phyloP scores from a whole-genome alignment of 2,113 vertebrate genomes.

The Apodemus speciosus region DNA sequence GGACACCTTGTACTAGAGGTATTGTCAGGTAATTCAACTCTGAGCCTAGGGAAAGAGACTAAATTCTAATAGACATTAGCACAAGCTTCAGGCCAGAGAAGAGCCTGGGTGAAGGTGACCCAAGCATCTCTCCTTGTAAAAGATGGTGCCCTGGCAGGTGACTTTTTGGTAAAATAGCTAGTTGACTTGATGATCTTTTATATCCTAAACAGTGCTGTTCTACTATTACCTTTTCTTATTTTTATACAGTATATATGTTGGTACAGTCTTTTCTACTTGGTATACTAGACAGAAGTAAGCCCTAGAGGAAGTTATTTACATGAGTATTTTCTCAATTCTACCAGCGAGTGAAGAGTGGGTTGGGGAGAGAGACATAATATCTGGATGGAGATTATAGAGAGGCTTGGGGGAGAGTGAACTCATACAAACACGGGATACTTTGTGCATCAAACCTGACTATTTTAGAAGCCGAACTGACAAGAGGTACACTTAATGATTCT shows the following conservation, averaged over 20 bases:
- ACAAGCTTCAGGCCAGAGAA: neutral
- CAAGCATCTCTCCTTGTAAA: neutral
- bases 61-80: neutral
- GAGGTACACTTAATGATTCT: neutral
- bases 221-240: neutral
- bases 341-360: neutral
- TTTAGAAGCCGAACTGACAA: conserved; percentile 25
- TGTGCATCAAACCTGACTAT: neutral
- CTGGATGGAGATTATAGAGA: neutral
- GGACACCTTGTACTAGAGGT: neutral
- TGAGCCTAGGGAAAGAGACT: neutral
- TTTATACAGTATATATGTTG: neutral
- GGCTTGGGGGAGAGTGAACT: neutral
- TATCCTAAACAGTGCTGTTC: neutral
- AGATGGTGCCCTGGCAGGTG: neutral
- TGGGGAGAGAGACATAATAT: neutral
- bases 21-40: neutral
- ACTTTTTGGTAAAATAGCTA: neutral
- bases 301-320: conserved; percentile 1
- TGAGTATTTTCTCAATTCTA: neutral
- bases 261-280: neutral
- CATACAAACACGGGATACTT: neutral
- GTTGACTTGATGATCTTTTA: neutral
- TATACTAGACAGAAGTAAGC: conserved; percentile 15
- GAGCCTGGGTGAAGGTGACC: neutral